Evolutionary conservation across 2,113 vertebrate genomes (phyloP).

Genomic region (Callorhinus ursinus): DNA sequence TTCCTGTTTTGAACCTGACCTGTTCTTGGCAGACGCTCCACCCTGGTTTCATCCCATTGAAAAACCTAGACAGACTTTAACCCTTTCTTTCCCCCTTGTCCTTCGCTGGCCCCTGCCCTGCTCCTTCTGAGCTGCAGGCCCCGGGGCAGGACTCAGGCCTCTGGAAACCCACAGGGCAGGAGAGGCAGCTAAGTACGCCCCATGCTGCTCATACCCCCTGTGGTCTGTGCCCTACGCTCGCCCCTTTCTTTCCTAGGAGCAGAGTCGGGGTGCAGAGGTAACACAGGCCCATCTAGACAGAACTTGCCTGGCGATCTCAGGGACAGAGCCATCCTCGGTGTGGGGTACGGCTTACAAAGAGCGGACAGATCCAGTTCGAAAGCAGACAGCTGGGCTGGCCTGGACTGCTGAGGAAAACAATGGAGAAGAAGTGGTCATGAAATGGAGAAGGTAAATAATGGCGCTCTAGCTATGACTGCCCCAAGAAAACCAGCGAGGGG

Average conservation of each 20-base stretch:
- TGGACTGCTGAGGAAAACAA: conserved; percentile 20
- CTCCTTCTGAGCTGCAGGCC: neutral
- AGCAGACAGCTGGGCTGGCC: conserved; percentile 50
- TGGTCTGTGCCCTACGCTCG: neutral
- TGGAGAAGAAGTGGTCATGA: neutral
- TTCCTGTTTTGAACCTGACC: conserved; percentile 63
- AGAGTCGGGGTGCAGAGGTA: neutral
- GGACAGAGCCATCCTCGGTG: neutral
- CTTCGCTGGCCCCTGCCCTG: neutral
- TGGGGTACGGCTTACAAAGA: conserved; percentile 30
- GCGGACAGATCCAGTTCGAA: conserved; percentile 44
- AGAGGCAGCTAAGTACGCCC: neutral
- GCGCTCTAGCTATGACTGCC: neutral
- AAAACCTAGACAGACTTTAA: neutral
- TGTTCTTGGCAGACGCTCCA: conserved; percentile 39
- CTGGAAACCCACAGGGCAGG: neutral
- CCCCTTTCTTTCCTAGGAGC: neutral
- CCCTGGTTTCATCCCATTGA: neutral
- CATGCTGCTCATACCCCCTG: neutral
- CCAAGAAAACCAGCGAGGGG: neutral
- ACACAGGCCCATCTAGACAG: neutral
- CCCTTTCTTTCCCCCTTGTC: neutral
- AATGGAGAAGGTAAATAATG: neutral
- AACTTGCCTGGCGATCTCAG: neutral
- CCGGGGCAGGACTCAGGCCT: neutral